A percentile compares a stretch with the other conserved stretches of the same genome.
phyloP scores from a whole-genome alignment of 1,140 invertebrate species.

The Habropoda laboriosa region DNA sequence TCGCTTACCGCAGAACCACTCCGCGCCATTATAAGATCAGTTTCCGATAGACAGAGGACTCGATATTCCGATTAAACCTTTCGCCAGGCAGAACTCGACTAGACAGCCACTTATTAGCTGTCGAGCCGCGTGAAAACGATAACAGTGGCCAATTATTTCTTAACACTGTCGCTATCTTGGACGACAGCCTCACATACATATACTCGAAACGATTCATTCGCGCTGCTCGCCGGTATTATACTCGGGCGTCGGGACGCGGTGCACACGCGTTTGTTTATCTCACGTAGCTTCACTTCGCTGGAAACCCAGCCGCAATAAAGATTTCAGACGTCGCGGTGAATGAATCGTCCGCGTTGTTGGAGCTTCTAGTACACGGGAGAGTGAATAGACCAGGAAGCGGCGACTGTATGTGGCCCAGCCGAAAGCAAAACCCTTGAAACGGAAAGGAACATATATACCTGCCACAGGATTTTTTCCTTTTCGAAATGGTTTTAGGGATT shows the following conservation, averaged over 20 bases:
- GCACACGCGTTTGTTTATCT: not conserved
- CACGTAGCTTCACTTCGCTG: not conserved
- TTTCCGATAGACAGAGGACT: conserved; percentile 8
- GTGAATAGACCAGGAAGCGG: not conserved
- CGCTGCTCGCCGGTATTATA: not conserved
- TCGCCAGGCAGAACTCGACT: not conserved
- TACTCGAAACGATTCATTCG: too few species aligned
- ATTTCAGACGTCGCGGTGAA: not conserved
- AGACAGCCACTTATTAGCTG: not conserved
- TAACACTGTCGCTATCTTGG: not conserved
- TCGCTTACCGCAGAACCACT: too few species aligned
- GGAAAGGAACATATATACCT: too few species aligned
- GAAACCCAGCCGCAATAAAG: not conserved
- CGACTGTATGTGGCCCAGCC: not conserved
- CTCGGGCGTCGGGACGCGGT: not conserved
- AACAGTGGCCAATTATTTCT: not conserved
- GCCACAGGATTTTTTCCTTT: not conserved
- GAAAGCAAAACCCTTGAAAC: not conserved
- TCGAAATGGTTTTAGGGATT: too few species aligned
- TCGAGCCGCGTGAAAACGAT: not conserved
- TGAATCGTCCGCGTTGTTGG: not conserved
- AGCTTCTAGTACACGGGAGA: not conserved
- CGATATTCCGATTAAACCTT: not conserved
- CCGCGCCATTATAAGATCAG: not conserved
- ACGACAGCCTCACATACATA: too few species aligned